Percentiles rank a stretch among this genome's conserved stretches.
These are phyloP conservation scores for Mormyrus proboscirostris DNA, from an alignment of 2,797 vertebrate genomes.

Conservation along the genomic window DNA sequence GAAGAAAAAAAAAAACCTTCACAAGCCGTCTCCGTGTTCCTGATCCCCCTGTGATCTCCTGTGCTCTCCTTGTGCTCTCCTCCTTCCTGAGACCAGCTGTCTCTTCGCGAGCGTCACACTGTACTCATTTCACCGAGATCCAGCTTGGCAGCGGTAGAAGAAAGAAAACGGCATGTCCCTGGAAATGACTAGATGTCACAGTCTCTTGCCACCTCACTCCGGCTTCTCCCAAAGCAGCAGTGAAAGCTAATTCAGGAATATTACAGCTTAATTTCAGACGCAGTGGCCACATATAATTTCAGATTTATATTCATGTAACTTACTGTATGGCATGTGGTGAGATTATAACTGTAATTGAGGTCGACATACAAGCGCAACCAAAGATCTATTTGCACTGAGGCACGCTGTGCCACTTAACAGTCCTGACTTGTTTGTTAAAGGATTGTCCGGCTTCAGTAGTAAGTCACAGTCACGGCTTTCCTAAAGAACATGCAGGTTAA, in stretches of 20 bases:
- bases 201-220: background rate
- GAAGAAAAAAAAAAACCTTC: background rate
- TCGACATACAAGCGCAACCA: background rate
- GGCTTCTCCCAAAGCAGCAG: background rate
- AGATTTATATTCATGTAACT: background rate
- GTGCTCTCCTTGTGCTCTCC: background rate
- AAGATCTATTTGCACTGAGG: background rate
- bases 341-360: background rate
- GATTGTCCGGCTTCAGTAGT: background rate
- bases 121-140: background rate
- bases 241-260: background rate
- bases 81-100: slow-evolving; percentile 1
- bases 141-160: background rate
- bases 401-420: background rate
- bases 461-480: background rate
- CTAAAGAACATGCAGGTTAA: background rate
- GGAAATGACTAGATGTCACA: background rate
- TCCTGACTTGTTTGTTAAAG: slow-evolving; percentile 1
- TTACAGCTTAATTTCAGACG: background rate
- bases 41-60: background rate
- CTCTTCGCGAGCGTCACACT: background rate
- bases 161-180: background rate
- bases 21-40: background rate
- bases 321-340: background rate
- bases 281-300: background rate